Evolutionary conservation across 1,140 invertebrate genomes (phyloP).

Genomic region (Bombus vancouverensis): DNA sequence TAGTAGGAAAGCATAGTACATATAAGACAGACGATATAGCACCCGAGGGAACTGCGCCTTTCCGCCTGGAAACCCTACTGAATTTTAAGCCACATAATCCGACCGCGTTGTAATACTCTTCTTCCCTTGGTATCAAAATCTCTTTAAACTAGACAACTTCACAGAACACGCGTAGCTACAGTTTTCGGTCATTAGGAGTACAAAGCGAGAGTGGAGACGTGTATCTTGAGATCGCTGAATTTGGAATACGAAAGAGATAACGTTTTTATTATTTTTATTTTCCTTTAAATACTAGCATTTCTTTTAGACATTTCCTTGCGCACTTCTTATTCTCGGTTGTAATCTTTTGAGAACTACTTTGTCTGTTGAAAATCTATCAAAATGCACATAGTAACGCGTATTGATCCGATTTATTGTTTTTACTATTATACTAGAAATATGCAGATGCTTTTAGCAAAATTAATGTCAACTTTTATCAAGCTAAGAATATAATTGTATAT

Average conservation of each 20-base stretch:
- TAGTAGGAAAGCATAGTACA: not conserved
- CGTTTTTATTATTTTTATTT: not conserved
- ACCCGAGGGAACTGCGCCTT: slow-evolving; percentile 17
- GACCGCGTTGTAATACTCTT: slow-evolving; percentile 49
- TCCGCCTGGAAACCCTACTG: slow-evolving; percentile 2
- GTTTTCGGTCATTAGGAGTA: not conserved
- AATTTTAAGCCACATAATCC: slow-evolving; percentile 60
- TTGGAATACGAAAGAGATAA: not conserved
- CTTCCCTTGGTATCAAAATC: slow-evolving; percentile 50
- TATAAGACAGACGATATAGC: not conserved
- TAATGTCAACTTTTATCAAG: not conserved
- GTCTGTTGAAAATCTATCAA: no score
- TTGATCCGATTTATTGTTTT: no score
- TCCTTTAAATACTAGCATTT: not conserved
- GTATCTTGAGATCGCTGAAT: not conserved
- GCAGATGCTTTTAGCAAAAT: not conserved
- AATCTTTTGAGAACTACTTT: no score
- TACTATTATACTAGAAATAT: not conserved
- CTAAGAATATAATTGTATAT: no score
- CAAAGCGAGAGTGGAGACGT: no score
- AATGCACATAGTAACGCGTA: no score
- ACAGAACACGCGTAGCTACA: not conserved
- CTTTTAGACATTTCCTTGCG: not conserved
- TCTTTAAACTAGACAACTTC: slow-evolving; percentile 55
- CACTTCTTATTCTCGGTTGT: no score